phyloP scores from a whole-genome alignment of 2,113 vertebrate species.

The Craseonycteris thonglongyai region DNA sequence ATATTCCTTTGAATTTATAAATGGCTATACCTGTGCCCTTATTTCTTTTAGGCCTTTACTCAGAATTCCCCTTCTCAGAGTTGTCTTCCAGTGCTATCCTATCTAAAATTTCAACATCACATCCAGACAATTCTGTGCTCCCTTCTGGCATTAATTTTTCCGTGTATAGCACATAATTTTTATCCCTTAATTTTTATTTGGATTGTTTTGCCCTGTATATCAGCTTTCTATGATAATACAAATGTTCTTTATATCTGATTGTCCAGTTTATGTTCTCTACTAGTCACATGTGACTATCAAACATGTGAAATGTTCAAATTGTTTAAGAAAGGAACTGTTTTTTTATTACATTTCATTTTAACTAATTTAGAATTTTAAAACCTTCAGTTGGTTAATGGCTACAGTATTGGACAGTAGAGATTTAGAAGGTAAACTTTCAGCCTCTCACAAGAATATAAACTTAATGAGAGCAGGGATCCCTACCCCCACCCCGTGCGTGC shows the following conservation, averaged over 20 bases:
- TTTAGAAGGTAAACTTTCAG: neutral
- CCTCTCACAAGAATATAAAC: neutral
- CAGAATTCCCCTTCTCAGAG: neutral
- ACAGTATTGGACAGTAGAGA: neutral
- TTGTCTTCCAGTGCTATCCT: neutral
- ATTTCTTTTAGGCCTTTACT: neutral
- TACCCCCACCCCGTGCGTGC: too few species aligned
- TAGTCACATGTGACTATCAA: neutral
- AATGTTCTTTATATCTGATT: neutral
- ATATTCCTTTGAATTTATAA: neutral
- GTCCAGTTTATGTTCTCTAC: neutral
- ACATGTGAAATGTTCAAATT: neutral
- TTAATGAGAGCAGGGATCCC: neutral
- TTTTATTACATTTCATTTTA: slow-evolving; percentile 13
- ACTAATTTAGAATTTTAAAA: neutral
- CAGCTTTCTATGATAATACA: neutral
- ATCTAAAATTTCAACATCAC: neutral
- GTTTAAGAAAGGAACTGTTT: neutral
- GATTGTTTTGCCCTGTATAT: neutral
- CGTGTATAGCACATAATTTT: neutral
- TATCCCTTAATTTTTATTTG: neutral
- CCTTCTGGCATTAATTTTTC: neutral
- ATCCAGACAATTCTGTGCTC: neutral
- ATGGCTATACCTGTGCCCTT: neutral
- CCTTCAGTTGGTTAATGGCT: neutral